Percentiles rank a stretch among this genome's conserved stretches.
Conservation (phyloP, 2,888 invertebrate genomes). For the Cryptocephalus moraei region DNA sequence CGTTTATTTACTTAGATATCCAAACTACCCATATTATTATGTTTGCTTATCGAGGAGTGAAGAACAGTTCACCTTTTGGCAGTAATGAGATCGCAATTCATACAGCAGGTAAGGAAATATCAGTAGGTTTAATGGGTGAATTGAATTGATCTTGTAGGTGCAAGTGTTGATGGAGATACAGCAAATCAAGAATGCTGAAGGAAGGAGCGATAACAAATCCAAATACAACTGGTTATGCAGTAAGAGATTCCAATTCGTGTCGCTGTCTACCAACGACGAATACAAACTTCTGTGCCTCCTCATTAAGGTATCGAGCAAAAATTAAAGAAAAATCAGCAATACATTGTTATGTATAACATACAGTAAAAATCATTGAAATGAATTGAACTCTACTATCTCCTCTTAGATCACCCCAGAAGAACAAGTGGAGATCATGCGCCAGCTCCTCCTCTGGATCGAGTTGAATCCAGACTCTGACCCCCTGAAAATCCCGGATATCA, state of each 20-base stretch:
- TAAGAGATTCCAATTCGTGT: constrained; percentile 20
- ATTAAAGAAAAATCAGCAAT: neutral
- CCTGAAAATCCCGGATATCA: constrained; percentile 27
- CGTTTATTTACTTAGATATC: too few species aligned
- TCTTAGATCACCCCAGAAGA: constrained; percentile 14
- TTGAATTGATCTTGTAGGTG: constrained; percentile 18
- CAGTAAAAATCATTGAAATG: too few species aligned
- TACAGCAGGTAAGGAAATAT: too few species aligned
- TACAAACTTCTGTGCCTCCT: constrained; percentile 25
- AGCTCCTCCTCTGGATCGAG: constrained; percentile 25
- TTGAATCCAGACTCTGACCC: constrained; percentile 22
- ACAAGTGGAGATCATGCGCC: constrained; percentile 25
- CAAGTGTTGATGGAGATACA: constrained; percentile 31
- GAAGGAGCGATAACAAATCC: constrained; percentile 17
- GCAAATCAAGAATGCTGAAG: constrained; percentile 23
- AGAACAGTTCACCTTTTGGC: too few species aligned
- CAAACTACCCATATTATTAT: too few species aligned
- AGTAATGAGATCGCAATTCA: too few species aligned
- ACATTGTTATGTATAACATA: neutral
- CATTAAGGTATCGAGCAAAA: constrained; percentile 20
- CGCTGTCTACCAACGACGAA: constrained; percentile 28
- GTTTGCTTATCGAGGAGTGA: too few species aligned
- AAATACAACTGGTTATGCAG: constrained; percentile 30
- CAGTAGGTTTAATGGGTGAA: too few species aligned
- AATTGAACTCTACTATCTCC: too few species aligned